Evolutionary conservation across 2,113 vertebrate genomes (phyloP), one percentile per base, ranked within the genome.

Genomic region (Chamaetylas fuelleborni): DNA sequence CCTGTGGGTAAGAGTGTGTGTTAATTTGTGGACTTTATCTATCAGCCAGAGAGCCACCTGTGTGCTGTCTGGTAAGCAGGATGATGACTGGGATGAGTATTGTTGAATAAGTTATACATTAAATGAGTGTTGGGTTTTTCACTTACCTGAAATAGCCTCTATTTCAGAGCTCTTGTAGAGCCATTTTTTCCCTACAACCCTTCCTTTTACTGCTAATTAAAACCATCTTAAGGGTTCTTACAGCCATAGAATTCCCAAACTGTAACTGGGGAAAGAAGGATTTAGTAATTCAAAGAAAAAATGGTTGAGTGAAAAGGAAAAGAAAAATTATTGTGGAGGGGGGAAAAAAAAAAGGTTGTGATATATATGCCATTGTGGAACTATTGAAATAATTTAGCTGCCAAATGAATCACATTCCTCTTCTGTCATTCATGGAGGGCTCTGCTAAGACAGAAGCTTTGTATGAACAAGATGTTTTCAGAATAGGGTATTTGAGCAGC

Each of bases 321-420:
- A 87, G 71, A 67, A 89, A 56, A 86, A 96, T 14, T 9, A 43
- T 36, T 83, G 61, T 40, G 24, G 60, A 19, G 45, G 20, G 51
- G 81, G 73, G 73, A 80, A 87, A 85, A 73, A 76, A 80, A 87
- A 86, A 69, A 97, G 69, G 60, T 84, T 96, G 92, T 92, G 93
- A 96, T 96, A 80, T 81, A 71, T 96, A 86, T 97, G 86, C 20
- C 67, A 86, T 92, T 97, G 95, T 97, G 94, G 91, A 95, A 93
- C 33, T 72, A 95, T 97, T 96, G 86, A 94, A 98, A 98, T 98
- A 95, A 97, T 97, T 97, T 88, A 81, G 42, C 94, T 98, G 94
- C 96, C 93, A 96, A 92, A 95, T 97, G 93, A 97, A 97, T 97
- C 95, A 94, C 77, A 74, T 8, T 87, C 14, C 25, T 94, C 45